These are phyloP conservation scores for Bombus huntii DNA, from an alignment of 1,140 invertebrate genomes.

Conservation along the genomic window DNA sequence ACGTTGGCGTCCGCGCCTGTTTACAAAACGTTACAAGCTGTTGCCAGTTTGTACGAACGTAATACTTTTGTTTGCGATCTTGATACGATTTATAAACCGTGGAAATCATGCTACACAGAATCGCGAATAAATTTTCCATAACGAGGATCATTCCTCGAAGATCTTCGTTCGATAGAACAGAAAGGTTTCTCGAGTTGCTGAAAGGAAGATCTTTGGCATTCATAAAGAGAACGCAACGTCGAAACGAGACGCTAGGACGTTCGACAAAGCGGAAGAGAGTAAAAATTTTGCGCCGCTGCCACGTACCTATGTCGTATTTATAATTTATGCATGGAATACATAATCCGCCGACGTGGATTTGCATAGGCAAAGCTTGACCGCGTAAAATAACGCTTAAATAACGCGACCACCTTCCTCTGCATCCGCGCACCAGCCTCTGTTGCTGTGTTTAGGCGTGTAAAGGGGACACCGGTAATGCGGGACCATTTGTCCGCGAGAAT, in stretches of 20 bases:
- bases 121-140: too few species aligned
- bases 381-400: conserved; percentile 62
- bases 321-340: conserved; percentile 61
- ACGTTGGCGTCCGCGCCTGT: background rate
- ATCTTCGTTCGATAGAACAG: background rate
- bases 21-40: background rate
- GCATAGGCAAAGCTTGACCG: conserved; percentile 38
- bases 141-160: too few species aligned
- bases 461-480: conserved; percentile 37
- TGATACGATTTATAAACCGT: background rate
- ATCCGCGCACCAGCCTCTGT: background rate
- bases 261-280: background rate
- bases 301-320: conserved; percentile 11
- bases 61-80: background rate
- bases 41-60: background rate
- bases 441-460: background rate
- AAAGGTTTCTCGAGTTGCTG: background rate
- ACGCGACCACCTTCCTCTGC: background rate
- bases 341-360: conserved; percentile 57
- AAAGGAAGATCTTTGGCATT: background rate
- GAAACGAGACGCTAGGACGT: background rate
- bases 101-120: too few species aligned
- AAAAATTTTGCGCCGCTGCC: background rate
- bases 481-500: conserved; percentile 61
- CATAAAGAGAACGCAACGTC: background rate